phyloP scores from a whole-genome alignment of 2,888 invertebrate species.

The Chalcosyrphus nemorum region DNA sequence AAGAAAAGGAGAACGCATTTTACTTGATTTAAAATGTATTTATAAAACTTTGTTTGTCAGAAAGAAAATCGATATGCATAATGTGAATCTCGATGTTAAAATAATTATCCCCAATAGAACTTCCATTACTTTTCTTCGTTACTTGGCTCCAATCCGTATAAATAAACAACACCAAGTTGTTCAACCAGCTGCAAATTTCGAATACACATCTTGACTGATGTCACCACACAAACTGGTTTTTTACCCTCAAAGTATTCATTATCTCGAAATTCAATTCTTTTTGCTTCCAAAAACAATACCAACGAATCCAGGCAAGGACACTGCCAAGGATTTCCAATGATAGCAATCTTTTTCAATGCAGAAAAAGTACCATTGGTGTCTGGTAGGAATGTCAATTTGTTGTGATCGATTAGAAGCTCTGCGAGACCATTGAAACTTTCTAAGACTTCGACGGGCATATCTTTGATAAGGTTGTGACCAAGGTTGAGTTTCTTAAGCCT shows the following conservation, averaged over 20 bases:
- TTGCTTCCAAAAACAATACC: slow-evolving; percentile 75
- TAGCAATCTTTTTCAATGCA: slow-evolving; percentile 74
- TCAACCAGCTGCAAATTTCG: slow-evolving; percentile 69
- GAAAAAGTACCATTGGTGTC: slow-evolving; percentile 76
- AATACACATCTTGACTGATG: slow-evolving; percentile 76
- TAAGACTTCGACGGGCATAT: slow-evolving; percentile 75
- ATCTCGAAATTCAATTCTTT: slow-evolving; percentile 75
- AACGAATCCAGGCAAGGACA: slow-evolving; percentile 78
- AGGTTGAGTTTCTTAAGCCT: slow-evolving; percentile 78
- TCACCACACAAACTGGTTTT: slow-evolving; percentile 78
- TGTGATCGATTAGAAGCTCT: slow-evolving; percentile 79
- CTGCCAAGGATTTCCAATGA: slow-evolving; percentile 81
- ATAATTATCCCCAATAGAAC: no score
- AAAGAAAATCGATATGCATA: no score
- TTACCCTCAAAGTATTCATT: slow-evolving; percentile 77
- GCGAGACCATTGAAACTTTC: slow-evolving; percentile 74
- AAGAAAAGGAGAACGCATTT: no score
- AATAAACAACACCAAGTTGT: background rate
- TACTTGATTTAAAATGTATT: no score
- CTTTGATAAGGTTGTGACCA: slow-evolving; percentile 77
- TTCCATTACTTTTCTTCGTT: no score
- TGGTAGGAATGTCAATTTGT: slow-evolving; percentile 78
- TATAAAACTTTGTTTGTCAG: no score
- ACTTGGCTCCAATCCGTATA: slow-evolving; percentile 33
- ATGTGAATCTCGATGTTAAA: no score